Base-by-base conservation (phyloP, 2,797 vertebrate genomes). In the Myotis myotis region DNA sequence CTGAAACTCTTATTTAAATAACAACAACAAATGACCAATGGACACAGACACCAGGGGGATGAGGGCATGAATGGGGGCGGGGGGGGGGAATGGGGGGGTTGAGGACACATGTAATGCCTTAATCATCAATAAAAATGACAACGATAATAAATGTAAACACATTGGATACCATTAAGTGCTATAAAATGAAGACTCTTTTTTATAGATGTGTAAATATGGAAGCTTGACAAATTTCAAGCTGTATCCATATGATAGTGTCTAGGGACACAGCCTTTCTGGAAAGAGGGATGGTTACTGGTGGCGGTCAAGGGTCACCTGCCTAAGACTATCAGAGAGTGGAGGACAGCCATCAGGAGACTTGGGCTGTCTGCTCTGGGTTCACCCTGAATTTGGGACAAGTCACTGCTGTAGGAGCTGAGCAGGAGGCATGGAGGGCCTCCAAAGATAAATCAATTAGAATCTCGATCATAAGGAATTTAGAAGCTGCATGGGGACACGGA, bases 121-220 rank as follows among this genome's bases (percentile, higher is more conserved):
- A 62, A 62, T 62, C 28, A 62, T 62, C 28, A 30, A 62, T 68
- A 68, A 85, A 28, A 41, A 36, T 28, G 81, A 44, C 33, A 85
- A 25, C 28, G 57, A 57, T 64, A 78, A 83, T 25, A n/a, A 16
- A 20, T 83, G 23, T 93, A n/a, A 95, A 92, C 53, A 33, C 8
- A 20, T 11, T 62, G 55, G 20, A 51, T 82, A 36, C 87, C 23
- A 33, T 76, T 55, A 71, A 74, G 20, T 82, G 36, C 51, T 87
- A 22, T 51, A 81, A 76, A 64, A 49, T 11, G 33, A 76, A 89
- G 36, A 0, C 30, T 87, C 23, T 36, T 44, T 44, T 84, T 20
- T 62, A 17, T 33, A 72, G 68, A 44, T 41, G 28, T 38, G 38
- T 82, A 49, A n/a, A 25, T 72, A 12, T 19, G 51, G 17, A 87